Conservation (phyloP, 2,797 vertebrate genomes). For the Rhynchonycteris naso region DNA sequence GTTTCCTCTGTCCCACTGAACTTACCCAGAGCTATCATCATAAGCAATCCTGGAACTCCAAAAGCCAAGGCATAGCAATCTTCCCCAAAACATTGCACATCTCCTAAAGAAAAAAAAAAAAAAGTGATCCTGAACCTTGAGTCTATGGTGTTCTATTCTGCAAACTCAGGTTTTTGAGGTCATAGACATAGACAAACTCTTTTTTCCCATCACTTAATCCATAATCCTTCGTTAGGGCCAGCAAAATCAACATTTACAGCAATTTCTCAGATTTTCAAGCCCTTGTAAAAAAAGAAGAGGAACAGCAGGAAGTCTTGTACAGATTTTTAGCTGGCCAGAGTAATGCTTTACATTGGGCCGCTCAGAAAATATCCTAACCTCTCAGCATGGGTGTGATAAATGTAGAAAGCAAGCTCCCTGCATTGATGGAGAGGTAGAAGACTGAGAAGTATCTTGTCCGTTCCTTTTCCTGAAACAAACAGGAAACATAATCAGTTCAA, state of each 20-base stretch:
- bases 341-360: not conserved
- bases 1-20: constrained; percentile 24
- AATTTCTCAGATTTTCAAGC: constrained; percentile 35
- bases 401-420: constrained; percentile 96
- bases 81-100: constrained; percentile 94
- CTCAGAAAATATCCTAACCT: constrained; percentile 87
- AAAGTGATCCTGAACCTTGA: not conserved
- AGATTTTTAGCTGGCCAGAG: not conserved
- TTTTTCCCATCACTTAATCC: constrained; percentile 12
- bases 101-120: constrained; percentile 86
- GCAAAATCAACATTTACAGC: constrained; percentile 36
- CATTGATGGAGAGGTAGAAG: constrained; percentile 98
- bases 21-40: constrained; percentile 95
- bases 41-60: constrained; percentile 94
- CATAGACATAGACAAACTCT: not conserved
- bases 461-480: constrained; percentile 88
- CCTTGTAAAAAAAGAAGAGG: not conserved
- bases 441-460: constrained; percentile 97
- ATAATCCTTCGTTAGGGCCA: not conserved
- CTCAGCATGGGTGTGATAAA: constrained; percentile 95
- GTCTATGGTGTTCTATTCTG: not conserved
- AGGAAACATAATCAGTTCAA: constrained; percentile 67
- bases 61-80: constrained; percentile 98
- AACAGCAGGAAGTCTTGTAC: not conserved
- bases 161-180: not conserved